phyloP scores from a whole-genome alignment of 53 echinoderm and acorn worm genomes.

The Stichopus horrens region DNA sequence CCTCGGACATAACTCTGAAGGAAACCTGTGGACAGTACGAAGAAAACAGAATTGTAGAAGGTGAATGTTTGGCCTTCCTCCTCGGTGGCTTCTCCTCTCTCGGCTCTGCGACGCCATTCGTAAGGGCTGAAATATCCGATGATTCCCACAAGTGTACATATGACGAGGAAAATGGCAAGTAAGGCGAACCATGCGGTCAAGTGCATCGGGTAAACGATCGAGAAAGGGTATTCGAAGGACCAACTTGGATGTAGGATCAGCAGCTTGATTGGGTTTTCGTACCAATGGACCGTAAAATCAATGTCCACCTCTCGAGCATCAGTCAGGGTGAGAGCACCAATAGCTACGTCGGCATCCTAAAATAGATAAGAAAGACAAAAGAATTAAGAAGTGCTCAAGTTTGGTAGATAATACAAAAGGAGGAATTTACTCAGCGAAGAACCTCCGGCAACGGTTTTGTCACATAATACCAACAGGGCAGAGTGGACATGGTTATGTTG shows the following conservation, averaged over 20 bases:
- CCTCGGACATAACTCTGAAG: constrained; percentile 72
- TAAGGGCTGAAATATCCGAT: constrained; percentile 66
- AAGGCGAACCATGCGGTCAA: constrained; percentile 76
- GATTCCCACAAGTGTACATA: constrained; percentile 58
- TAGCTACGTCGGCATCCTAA: constrained; percentile 89
- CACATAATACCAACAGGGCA: no score
- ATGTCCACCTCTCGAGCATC: constrained; percentile 67
- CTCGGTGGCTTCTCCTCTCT: constrained; percentile 55
- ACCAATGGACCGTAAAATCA: constrained; percentile 75
- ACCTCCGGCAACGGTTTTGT: no score
- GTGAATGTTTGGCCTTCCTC: constrained; percentile 68
- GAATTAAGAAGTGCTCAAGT: no score
- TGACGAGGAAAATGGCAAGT: constrained; percentile 60
- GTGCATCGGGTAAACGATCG: constrained; percentile 73
- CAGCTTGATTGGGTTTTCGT: constrained; percentile 60
- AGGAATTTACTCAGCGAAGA: no score
- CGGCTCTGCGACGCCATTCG: constrained; percentile 60
- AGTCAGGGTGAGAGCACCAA: constrained; percentile 74
- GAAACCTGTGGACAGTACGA: constrained; percentile 66
- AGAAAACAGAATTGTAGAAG: constrained; percentile 71
- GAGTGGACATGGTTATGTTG: no score
- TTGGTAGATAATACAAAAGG: no score
- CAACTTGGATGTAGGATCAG: constrained; percentile 85
- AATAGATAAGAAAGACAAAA: not conserved
- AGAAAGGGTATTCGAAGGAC: constrained; percentile 84